Evolutionary conservation across 37 sponge, comb jelly and placozoan genomes (phyloP).

Genomic region (Axinella damicornis): DNA sequence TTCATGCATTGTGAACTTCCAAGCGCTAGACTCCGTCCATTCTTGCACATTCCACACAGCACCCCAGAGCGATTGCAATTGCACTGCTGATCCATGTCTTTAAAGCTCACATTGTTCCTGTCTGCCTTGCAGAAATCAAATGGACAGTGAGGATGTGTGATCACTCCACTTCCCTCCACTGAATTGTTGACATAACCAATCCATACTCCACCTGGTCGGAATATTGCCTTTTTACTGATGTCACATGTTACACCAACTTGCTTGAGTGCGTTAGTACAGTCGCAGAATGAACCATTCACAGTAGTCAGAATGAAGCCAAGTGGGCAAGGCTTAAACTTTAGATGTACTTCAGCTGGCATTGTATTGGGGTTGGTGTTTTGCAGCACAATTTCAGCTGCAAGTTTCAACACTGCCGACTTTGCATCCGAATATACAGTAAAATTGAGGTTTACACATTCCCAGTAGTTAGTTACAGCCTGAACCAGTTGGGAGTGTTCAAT

Average conservation of each 20-base stretch:
- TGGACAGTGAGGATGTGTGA: constrained; percentile 29
- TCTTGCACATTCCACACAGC: constrained; percentile 12
- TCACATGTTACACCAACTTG: background rate
- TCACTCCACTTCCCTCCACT: constrained; percentile 1
- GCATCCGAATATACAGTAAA: background rate
- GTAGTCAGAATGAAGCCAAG: background rate
- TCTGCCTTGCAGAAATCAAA: constrained; percentile 26
- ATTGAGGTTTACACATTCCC: background rate
- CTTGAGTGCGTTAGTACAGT: background rate
- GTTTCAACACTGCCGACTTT: background rate
- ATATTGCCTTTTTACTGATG: background rate
- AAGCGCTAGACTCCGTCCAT: background rate
- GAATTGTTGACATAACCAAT: constrained; percentile 29
- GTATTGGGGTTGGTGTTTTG: background rate
- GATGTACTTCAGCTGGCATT: background rate
- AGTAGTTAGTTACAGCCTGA: background rate
- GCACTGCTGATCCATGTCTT: background rate
- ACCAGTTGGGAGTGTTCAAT: too few species aligned
- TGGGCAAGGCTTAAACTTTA: background rate
- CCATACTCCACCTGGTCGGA: background rate
- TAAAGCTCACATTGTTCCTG: background rate
- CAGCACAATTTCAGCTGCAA: background rate
- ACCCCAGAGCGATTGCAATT: background rate
- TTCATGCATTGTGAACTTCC: background rate
- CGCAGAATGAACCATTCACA: background rate